Evolutionary conservation across 2,797 vertebrate genomes (phyloP).

Genomic region (Craterocephalus amniculus): DNA sequence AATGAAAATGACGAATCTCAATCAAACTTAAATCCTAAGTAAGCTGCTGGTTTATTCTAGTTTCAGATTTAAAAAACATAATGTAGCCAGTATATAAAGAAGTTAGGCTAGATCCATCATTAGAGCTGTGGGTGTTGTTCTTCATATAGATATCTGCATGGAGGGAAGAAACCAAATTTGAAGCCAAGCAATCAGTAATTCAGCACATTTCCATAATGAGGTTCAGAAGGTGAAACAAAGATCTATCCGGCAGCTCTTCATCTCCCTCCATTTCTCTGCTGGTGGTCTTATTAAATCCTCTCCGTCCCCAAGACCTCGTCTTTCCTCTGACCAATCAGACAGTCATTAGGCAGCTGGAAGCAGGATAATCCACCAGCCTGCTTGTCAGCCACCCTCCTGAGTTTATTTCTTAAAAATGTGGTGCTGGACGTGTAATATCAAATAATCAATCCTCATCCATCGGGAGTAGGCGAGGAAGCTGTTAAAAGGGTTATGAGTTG

Average conservation of each 20-base stretch:
- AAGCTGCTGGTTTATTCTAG: too few relatives aligned
- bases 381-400: conserved; percentile 25
- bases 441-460: conserved; percentile 40
- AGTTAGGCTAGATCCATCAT: too few relatives aligned
- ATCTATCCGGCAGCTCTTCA: conserved; percentile 34
- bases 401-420: conserved; percentile 2
- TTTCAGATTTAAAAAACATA: too few relatives aligned
- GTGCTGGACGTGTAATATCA: conserved; percentile 34
- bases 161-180: conserved; percentile 32
- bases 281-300: conserved; percentile 72
- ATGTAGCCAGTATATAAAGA: too few relatives aligned
- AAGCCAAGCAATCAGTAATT: conserved; percentile 52
- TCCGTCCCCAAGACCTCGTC: conserved; percentile 32
- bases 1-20: too few relatives aligned
- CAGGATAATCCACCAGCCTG: conserved; percentile 37
- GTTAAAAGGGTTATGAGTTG: conserved; percentile 25
- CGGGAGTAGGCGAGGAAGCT: conserved; percentile 10
- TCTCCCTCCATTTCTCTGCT: conserved; percentile 38
- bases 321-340: conserved; percentile 42
- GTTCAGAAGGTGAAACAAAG: conserved; percentile 64
- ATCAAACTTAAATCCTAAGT: too few relatives aligned
- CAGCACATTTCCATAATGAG: conserved; percentile 66
- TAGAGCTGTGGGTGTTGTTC: not conserved
- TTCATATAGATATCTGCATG: not conserved
- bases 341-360: conserved; percentile 54